These are phyloP conservation scores for Choloepus hoffmanni DNA, from an alignment of 2,113 vertebrate species.

Conservation along the genomic window DNA sequence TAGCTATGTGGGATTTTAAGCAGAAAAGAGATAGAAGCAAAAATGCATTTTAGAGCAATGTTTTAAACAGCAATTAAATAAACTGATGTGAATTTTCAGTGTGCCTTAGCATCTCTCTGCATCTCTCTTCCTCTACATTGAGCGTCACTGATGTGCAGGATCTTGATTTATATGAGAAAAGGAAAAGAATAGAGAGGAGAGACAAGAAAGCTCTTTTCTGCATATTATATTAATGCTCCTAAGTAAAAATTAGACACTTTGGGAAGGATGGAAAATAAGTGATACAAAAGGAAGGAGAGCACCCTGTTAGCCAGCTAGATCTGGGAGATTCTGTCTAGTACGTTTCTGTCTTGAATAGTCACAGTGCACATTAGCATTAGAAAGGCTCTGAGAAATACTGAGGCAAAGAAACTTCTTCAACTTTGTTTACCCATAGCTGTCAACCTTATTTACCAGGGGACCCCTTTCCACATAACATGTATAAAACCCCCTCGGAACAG, in stretches of 20 bases:
- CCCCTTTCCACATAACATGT: not conserved
- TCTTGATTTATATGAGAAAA: not conserved
- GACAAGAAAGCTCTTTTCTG: not conserved
- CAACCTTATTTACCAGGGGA: not conserved
- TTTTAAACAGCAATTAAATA: not conserved
- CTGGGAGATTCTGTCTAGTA: not conserved
- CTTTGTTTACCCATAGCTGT: not conserved
- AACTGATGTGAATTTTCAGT: not conserved
- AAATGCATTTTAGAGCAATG: not conserved
- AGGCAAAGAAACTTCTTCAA: slow-evolving; percentile 29
- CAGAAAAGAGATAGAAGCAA: not conserved
- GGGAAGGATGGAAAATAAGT: not conserved
- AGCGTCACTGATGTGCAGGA: not conserved
- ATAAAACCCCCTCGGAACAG: not conserved
- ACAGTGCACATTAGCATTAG: not conserved
- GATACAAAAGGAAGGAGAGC: not conserved
- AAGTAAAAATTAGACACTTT: not conserved
- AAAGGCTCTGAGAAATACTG: not conserved
- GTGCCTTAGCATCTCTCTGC: not conserved
- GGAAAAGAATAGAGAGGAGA: not conserved
- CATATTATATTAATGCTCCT: not conserved
- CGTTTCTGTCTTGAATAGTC: not conserved
- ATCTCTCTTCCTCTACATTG: not conserved
- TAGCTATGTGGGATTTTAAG: not conserved
- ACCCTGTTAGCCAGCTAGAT: not conserved